Percentiles rank a stretch among this genome's conserved stretches.
These are phyloP conservation scores for Hippoglossus stenolepis DNA, from an alignment of 2,113 vertebrate genomes.

Conservation along the genomic window DNA sequence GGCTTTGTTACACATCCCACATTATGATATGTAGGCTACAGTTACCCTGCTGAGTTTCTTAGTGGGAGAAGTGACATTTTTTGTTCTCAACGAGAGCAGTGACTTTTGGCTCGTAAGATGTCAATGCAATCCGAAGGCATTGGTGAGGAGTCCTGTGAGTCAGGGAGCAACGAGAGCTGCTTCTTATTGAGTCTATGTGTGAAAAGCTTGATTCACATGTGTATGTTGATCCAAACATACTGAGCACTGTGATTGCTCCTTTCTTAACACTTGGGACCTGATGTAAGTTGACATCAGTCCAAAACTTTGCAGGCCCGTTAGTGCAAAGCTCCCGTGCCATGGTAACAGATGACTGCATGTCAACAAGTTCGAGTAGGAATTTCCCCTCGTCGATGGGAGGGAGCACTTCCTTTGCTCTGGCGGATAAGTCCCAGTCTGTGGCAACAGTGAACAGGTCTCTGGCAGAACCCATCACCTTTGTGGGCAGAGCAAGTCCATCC, in stretches of 20 bases:
- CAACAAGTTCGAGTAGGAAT: background rate
- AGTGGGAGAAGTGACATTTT: too few species aligned
- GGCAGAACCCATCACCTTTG: background rate
- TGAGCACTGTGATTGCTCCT: background rate
- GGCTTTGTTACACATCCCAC: constrained; percentile 11
- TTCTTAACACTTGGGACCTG: too few species aligned
- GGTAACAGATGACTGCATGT: background rate
- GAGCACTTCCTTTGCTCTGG: too few species aligned
- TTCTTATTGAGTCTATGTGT: background rate
- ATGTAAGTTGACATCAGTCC: too few species aligned
- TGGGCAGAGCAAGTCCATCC: background rate
- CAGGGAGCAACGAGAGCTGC: too few species aligned
- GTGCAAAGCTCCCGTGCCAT: too few species aligned
- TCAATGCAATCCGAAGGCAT: too few species aligned
- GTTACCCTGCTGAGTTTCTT: background rate
- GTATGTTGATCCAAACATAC: background rate
- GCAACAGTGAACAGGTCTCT: background rate
- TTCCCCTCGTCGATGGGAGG: background rate
- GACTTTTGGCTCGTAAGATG: too few species aligned
- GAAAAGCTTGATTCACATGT: background rate
- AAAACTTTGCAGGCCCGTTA: too few species aligned
- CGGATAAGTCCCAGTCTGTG: background rate
- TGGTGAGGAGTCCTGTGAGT: too few species aligned
- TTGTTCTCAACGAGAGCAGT: too few species aligned
- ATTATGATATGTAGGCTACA: background rate